These are phyloP conservation scores for Varanus salvator DNA, from an alignment of 2,113 vertebrate genomes.

Conservation along the genomic window DNA sequence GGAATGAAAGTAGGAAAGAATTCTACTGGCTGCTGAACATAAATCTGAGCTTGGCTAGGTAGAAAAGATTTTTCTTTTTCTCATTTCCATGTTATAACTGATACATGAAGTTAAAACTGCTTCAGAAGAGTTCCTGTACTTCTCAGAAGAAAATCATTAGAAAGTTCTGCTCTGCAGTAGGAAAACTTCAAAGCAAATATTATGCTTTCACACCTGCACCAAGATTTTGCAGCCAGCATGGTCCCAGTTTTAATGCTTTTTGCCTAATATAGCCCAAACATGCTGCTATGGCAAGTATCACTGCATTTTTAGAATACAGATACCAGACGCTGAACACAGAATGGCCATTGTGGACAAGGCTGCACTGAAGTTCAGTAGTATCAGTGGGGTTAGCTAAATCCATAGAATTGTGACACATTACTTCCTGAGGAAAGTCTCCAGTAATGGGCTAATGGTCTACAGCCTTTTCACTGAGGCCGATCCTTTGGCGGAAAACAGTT, in stretches of 20 bases:
- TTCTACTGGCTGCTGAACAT: conserved; percentile 19
- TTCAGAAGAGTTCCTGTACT: background rate
- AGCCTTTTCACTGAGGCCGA: too few species aligned
- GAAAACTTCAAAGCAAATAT: background rate
- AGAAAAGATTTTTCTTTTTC: background rate
- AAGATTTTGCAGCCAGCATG: background rate
- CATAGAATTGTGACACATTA: background rate
- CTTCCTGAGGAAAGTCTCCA: background rate
- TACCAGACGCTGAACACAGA: background rate
- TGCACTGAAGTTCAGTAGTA: too few species aligned
- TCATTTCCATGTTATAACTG: background rate
- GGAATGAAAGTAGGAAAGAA: conserved; percentile 25
- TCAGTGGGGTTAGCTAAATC: background rate
- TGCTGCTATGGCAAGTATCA: background rate
- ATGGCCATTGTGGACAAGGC: background rate
- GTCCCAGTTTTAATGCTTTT: background rate
- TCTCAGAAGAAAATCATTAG: background rate
- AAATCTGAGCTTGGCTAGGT: background rate
- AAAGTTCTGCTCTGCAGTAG: background rate
- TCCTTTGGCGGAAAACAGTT: too few species aligned
- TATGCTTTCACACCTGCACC: background rate
- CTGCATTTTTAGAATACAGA: background rate
- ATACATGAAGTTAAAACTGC: background rate
- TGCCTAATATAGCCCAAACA: background rate
- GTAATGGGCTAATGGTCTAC: background rate